phyloP scores from a whole-genome alignment of 2,888 invertebrate species.

The Lithophane semibrunnea region DNA sequence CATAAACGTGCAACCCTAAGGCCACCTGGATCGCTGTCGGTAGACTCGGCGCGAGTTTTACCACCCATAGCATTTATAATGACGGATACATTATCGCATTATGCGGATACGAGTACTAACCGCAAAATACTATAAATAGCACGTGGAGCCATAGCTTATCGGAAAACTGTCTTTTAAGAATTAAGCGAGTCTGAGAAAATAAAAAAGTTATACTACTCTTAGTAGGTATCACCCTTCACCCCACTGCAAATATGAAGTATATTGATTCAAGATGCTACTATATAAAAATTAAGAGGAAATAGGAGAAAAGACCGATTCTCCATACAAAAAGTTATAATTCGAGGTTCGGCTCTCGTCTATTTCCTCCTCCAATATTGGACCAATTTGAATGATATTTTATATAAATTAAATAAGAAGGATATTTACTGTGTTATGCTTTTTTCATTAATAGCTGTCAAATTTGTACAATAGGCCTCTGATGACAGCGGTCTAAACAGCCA shows the following conservation, averaged over 20 bases:
- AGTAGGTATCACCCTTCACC: not conserved
- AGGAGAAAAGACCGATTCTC: no score
- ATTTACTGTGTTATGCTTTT: no score
- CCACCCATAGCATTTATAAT: slow-evolving; percentile 44
- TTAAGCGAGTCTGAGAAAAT: not conserved
- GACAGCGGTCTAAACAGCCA: no score
- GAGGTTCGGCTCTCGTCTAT: no score
- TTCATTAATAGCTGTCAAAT: no score
- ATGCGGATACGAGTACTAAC: slow-evolving; percentile 42
- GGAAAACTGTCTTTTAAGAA: not conserved
- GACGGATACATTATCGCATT: slow-evolving; percentile 35
- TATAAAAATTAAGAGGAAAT: no score
- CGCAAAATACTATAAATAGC: slow-evolving; percentile 5
- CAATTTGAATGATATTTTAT: no score
- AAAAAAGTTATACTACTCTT: not conserved
- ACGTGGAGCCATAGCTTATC: not conserved
- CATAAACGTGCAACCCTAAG: slow-evolving; percentile 21
- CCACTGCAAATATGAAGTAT: not conserved
- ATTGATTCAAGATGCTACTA: not conserved
- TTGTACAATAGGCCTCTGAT: no score
- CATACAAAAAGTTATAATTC: no score
- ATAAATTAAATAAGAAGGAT: no score
- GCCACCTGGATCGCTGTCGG: not conserved
- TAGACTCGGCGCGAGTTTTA: slow-evolving; percentile 27
- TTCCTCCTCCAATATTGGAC: no score